Conservation (phyloP, 2,113 vertebrate species). For the Oncorhynchus gorbuscha region DNA sequence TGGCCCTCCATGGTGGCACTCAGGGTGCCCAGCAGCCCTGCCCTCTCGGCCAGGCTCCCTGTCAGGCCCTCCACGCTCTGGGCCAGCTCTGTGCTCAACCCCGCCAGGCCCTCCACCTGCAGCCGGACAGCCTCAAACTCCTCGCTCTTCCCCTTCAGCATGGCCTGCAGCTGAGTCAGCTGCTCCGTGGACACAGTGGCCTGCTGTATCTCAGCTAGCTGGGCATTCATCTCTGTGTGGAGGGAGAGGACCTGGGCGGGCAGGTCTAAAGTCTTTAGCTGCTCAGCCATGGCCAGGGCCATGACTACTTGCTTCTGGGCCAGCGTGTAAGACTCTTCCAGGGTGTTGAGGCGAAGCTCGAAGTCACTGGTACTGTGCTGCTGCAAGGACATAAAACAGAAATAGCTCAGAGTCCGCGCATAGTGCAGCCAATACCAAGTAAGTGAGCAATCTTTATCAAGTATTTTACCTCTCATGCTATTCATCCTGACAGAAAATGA, state of each 20-base stretch:
- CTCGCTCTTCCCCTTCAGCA: conserved; percentile 37
- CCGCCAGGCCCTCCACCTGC: conserved; percentile 45
- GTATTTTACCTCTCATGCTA: no score
- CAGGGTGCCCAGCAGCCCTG: conserved; percentile 22
- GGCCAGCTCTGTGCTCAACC: conserved; percentile 39
- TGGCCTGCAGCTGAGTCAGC: conserved; percentile 48
- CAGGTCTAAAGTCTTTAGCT: conserved; percentile 68
- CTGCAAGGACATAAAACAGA: conserved; percentile 31
- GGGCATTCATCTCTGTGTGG: conserved; percentile 68
- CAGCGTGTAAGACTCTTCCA: conserved; percentile 62
- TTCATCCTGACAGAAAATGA: no score
- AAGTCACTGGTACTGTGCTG: conserved; percentile 54
- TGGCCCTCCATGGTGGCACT: conserved; percentile 47
- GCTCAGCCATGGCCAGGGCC: conserved; percentile 63
- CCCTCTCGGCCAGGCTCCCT: conserved; percentile 29
- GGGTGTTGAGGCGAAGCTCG: conserved; percentile 57
- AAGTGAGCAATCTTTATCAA: no score
- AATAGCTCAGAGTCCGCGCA: not conserved
- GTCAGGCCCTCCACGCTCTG: conserved; percentile 46
- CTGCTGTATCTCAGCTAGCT: conserved; percentile 64
- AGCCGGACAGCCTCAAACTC: conserved; percentile 49
- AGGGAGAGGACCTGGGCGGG: conserved; percentile 68
- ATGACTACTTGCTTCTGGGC: conserved; percentile 66
- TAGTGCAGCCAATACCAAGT: no score
- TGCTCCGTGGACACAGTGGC: conserved; percentile 58